Evolutionary conservation across 2,888 invertebrate species (phyloP).

Genomic region (Plebejus melissa): DNA sequence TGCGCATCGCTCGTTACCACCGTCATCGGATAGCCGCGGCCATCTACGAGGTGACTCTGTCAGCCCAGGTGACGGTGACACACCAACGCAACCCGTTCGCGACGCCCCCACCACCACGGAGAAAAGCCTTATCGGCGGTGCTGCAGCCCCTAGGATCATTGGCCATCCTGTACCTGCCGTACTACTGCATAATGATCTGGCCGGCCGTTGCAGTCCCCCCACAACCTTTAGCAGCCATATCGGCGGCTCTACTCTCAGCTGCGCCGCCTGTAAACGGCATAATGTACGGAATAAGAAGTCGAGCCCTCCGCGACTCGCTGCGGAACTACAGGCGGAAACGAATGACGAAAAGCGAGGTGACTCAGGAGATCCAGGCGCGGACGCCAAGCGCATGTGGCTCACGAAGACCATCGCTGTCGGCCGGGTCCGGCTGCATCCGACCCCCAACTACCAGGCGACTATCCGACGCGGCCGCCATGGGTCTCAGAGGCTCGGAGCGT

Average conservation of each 20-base stretch:
- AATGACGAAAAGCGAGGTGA: constrained; percentile 87
- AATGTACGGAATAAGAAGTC: constrained; percentile 87
- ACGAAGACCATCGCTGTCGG: constrained; percentile 84
- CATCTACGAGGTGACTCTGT: constrained; percentile 90
- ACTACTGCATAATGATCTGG: constrained; percentile 85
- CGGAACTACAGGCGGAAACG: constrained; percentile 88
- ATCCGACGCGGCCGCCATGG: constrained; percentile 71
- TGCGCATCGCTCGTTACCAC: constrained; percentile 85
- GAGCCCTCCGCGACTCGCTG: constrained; percentile 84
- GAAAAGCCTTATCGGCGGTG: constrained; percentile 82
- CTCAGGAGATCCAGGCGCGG: constrained; percentile 88
- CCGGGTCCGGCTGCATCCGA: constrained; percentile 68
- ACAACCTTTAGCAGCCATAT: constrained; percentile 75
- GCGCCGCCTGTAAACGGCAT: constrained; percentile 88
- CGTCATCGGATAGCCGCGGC: constrained; percentile 91
- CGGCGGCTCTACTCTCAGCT: constrained; percentile 82
- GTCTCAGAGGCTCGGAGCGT: constrained; percentile 60
- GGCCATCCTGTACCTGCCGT: constrained; percentile 85
- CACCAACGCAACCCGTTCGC: constrained; percentile 89
- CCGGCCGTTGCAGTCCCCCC: constrained; percentile 70
- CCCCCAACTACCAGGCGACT: constrained; percentile 66
- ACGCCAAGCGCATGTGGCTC: constrained; percentile 89
- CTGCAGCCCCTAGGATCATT: constrained; percentile 86
- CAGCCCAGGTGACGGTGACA: constrained; percentile 90
- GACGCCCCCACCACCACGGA: constrained; percentile 82